phyloP scores from a whole-genome alignment of 2,888 invertebrate genomes.

The Eurytoma adleriae region DNA sequence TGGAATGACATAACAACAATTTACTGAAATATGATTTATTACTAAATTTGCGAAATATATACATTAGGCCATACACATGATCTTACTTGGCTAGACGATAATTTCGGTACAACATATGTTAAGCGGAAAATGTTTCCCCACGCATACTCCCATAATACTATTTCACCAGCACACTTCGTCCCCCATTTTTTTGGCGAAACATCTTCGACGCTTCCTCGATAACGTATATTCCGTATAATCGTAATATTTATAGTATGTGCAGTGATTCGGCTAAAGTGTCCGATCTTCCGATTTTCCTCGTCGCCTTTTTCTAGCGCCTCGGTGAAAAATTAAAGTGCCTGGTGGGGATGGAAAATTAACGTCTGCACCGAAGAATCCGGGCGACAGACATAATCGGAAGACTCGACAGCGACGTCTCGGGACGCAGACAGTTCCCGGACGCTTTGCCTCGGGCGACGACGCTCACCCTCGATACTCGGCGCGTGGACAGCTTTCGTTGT shows the following conservation, averaged over 20 bases:
- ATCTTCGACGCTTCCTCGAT: conserved; percentile 24
- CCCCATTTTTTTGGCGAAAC: conserved; percentile 23
- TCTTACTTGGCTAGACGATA: conserved; percentile 48
- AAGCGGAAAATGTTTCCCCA: conserved; percentile 27
- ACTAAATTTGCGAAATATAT: conserved; percentile 72
- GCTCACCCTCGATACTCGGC: too few relatives aligned
- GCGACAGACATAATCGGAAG: too few relatives aligned
- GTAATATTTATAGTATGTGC: conserved; percentile 44
- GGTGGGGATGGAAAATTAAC: conserved; percentile 3
- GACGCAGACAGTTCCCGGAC: background rate
- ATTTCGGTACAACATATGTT: conserved; percentile 38
- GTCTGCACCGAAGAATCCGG: background rate
- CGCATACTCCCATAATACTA: background rate
- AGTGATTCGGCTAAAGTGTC: conserved; percentile 13
- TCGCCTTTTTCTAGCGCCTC: background rate
- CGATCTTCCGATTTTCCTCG: conserved; percentile 30
- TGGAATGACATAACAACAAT: background rate
- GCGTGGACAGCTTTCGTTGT: too few relatives aligned
- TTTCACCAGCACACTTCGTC: background rate
- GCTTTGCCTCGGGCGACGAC: background rate
- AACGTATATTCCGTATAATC: conserved; percentile 17
- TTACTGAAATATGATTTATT: conserved; percentile 72
- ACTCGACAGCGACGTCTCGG: too few relatives aligned
- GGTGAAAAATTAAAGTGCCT: background rate
- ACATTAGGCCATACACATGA: conserved; percentile 71